phyloP scores from a whole-genome alignment of 35 echinoderm and acorn worm species.

The Diadema setosum region DNA sequence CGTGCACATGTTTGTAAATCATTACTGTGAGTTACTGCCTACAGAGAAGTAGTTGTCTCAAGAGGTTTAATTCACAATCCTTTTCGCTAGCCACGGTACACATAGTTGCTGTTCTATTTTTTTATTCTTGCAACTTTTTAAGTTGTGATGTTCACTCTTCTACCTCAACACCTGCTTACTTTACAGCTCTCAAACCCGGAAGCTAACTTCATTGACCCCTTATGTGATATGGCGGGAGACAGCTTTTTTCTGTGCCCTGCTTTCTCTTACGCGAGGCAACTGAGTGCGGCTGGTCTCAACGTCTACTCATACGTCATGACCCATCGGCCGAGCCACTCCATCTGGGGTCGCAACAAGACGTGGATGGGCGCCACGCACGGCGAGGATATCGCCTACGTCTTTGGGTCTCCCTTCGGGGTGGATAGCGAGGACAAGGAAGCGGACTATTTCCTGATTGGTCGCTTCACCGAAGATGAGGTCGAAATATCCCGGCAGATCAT shows the following conservation, averaged over 20 bases:
- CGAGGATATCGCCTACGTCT: background rate
- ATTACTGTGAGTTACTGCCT: too few species aligned
- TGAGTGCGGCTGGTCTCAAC: background rate
- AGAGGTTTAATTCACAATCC: too few species aligned
- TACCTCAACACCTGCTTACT: too few species aligned
- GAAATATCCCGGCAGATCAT: background rate
- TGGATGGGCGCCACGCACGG: background rate
- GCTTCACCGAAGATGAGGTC: background rate
- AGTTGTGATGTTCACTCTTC: too few species aligned
- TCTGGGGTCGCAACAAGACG: background rate
- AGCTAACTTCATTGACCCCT: too few species aligned
- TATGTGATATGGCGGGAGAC: too few species aligned
- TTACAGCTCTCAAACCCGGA: too few species aligned
- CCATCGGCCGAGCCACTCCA: background rate
- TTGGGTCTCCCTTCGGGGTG: background rate
- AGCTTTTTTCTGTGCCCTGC: background rate
- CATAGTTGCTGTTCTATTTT: too few species aligned
- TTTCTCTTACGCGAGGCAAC: background rate
- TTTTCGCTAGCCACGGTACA: too few species aligned
- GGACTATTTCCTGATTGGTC: background rate
- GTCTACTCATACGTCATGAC: background rate
- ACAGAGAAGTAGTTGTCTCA: too few species aligned
- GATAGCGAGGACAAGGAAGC: background rate
- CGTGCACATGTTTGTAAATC: too few species aligned
- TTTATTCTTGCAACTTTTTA: too few species aligned